A percentile compares a stretch with the other conserved stretches of the same genome.
Evolutionary conservation across 2,113 vertebrate genomes (phyloP).

Genomic region (Pyxicephalus adspersus): DNA sequence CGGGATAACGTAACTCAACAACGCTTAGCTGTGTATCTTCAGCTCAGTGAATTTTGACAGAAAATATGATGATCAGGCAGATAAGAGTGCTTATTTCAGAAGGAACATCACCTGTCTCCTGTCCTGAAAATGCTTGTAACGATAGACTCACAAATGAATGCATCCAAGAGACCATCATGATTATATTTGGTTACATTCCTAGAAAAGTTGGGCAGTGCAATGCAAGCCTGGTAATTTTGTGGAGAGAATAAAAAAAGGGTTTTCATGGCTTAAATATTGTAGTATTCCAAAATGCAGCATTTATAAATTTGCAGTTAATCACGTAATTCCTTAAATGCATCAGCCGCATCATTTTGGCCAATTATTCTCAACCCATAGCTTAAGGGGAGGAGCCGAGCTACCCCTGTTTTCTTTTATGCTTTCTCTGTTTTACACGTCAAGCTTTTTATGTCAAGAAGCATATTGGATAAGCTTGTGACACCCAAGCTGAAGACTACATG

Average conservation of each 20-base stretch:
- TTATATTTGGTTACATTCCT: too few species aligned
- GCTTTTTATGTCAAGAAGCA: conserved; percentile 71
- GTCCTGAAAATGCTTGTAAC: too few species aligned
- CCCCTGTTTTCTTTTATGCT: conserved; percentile 56
- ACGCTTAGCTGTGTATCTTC: too few species aligned
- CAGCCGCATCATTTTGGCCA: conserved; percentile 70
- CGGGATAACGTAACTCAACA: too few species aligned
- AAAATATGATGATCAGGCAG: too few species aligned
- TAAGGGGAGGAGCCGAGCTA: conserved; percentile 51
- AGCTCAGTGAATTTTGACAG: too few species aligned
- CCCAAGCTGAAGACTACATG: conserved; percentile 74
- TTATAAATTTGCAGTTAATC: conserved; percentile 11
- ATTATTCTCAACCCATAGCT: conserved; percentile 72
- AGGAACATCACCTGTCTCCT: too few species aligned
- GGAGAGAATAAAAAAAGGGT: not conserved
- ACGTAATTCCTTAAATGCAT: conserved; percentile 25
- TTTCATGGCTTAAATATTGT: conserved; percentile 19
- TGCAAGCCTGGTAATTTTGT: too few species aligned
- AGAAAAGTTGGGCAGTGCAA: too few species aligned
- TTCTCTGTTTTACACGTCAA: conserved; percentile 66
- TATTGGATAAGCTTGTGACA: conserved; percentile 74
- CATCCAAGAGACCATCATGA: too few species aligned
- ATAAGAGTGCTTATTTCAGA: too few species aligned
- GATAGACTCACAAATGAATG: too few species aligned
- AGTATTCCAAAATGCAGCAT: conserved; percentile 7